Evolutionary conservation across 2,797 vertebrate genomes (phyloP).

Genomic region (Discoglossus pictus): DNA sequence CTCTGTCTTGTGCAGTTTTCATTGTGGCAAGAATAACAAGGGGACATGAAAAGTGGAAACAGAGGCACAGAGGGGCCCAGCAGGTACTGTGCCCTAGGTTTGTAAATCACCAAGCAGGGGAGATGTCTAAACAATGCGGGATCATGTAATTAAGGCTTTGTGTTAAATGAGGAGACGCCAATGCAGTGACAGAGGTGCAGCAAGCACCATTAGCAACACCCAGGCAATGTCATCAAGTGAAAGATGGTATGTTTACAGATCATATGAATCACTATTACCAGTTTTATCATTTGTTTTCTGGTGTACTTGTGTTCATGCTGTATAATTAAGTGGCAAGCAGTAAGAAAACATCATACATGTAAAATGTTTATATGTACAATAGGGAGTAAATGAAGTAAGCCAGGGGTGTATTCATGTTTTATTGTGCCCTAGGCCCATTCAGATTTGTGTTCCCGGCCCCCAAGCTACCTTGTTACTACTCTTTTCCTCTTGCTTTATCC

Average conservation of each 20-base stretch:
- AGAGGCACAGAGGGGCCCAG: conserved; percentile 31
- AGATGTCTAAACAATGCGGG: conserved; percentile 43
- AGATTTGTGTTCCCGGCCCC: too few relatives aligned
- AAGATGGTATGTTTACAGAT: conserved; percentile 32
- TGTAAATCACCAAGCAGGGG: conserved; percentile 50
- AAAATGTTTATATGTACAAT: too few relatives aligned
- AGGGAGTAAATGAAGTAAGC: too few relatives aligned
- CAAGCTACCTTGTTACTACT: too few relatives aligned
- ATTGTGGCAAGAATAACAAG: conserved; percentile 32
- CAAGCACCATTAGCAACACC: conserved; percentile 42
- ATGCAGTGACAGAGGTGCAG: conserved; percentile 25
- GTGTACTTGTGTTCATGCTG: conserved; percentile 6
- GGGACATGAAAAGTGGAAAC: conserved; percentile 40
- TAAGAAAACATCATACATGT: too few relatives aligned
- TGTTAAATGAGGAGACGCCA: conserved; percentile 49
- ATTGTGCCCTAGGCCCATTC: too few relatives aligned
- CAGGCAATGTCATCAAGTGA: conserved; percentile 37
- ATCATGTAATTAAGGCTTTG: conserved; percentile 48
- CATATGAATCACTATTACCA: not conserved
- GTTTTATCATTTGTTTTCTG: conserved; percentile 15
- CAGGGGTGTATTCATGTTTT: too few relatives aligned
- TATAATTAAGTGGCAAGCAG: too few relatives aligned
- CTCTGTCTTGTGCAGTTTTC: conserved; percentile 14
- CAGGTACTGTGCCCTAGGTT: conserved; percentile 17
- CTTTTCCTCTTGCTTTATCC: too few relatives aligned